Evolutionary conservation across 2,113 vertebrate species (phyloP), one percentile per base, ranked within the genome.

Genomic region (Lichenostomus cassidix): DNA sequence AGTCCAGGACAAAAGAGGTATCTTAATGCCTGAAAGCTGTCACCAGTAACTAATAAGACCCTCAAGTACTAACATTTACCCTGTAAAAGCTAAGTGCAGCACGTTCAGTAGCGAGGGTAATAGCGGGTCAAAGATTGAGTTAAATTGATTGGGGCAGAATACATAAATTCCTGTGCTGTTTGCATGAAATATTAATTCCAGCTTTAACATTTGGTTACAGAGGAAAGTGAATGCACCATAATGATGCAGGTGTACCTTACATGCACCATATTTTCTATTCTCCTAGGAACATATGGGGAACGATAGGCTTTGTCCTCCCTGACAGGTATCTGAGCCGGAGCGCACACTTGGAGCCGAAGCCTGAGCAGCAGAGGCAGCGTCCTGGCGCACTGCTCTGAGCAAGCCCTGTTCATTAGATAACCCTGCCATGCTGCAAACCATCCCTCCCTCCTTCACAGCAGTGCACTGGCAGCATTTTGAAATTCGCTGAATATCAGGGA

Each of bases 61-160:
- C 70, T 44, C 0, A 8, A 83, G 60, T 56, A 70, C 33, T 76
- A 88, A 52, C 71, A 78, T 49, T 86, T 90, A 87, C 91, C 88
- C 79, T 71, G 44, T 49, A 86, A 90, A 86, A 89, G 79, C 83
- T 15, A 84, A 67, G 53, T 4, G 64, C 64, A 64, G 55, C n/a
- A 5, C 3, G 31, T 39, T 52, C 0, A 0, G 76, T 29, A 78
- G 52, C 7, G 44, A 90, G 68, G 68, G 86, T 62, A 92, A 89
- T 86, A 82, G 46, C 92, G 90, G 93, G 93, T 95, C 94, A 90
- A 92, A 93, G 82, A 83, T 90, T 94, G 87, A 95, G 68, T 56
- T 82, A 92, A 86, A 94, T 95, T 67, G 85, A 90, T 29, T 22
- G 60, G 82, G 88, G 73, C 88, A 92, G 75, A 92, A 96, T 4